Conservation (phyloP, 2,113 vertebrate species). For the Erinaceus europaeus region DNA sequence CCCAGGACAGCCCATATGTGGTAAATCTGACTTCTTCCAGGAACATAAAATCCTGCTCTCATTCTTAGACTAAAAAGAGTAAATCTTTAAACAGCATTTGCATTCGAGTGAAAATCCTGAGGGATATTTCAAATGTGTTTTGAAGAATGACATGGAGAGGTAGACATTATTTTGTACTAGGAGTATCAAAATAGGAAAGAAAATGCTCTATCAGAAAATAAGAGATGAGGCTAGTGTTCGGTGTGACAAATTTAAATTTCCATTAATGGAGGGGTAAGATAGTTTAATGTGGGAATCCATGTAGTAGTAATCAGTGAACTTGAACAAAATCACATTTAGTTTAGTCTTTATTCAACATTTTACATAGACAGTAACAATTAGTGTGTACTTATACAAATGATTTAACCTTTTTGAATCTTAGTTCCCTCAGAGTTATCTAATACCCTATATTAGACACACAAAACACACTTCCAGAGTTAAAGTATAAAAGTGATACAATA, state of each 20-base stretch:
- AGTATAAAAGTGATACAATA: neutral
- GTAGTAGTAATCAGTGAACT: neutral
- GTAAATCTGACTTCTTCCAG: slow-evolving; percentile 45
- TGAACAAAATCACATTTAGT: neutral
- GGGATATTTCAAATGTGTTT: slow-evolving; percentile 24
- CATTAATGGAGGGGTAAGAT: neutral
- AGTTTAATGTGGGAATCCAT: neutral
- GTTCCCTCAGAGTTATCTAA: neutral
- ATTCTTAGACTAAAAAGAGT: slow-evolving; percentile 7
- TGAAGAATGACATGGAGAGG: neutral
- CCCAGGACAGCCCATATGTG: slow-evolving; percentile 29
- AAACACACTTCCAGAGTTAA: neutral
- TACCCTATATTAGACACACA: neutral
- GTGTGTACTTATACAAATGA: neutral
- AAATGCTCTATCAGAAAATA: neutral
- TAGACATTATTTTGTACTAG: neutral
- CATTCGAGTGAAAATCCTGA: slow-evolving; percentile 40
- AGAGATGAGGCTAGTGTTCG: neutral
- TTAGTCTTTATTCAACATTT: neutral
- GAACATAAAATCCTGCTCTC: slow-evolving; percentile 30
- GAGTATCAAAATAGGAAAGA: neutral
- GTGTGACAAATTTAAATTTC: neutral
- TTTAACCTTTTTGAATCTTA: neutral
- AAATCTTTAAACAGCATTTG: slow-evolving; percentile 56
- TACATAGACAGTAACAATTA: neutral